These are phyloP conservation scores for Clarias magur DNA, from an alignment of 2,113 vertebrate species.

Conservation along the genomic window DNA sequence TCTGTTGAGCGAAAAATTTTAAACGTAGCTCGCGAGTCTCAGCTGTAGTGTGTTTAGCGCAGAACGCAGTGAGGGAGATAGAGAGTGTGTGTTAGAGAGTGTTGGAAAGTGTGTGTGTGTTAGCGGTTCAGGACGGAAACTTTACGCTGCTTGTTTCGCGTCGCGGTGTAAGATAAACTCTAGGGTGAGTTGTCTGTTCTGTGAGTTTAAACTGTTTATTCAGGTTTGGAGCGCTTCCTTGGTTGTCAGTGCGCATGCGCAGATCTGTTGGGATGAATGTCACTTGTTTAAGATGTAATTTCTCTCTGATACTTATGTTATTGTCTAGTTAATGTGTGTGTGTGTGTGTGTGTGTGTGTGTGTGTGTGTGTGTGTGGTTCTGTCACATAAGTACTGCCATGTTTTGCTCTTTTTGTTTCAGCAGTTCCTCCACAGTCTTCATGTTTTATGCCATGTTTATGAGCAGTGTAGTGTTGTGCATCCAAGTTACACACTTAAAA, in stretches of 20 bases:
- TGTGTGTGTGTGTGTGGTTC: too few species aligned
- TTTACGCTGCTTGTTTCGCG: neutral
- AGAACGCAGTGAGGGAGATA: too few species aligned
- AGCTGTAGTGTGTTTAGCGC: neutral
- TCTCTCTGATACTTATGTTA: neutral
- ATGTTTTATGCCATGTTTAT: neutral
- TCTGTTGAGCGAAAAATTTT: neutral
- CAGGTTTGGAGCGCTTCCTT: too few species aligned
- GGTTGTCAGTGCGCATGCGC: neutral
- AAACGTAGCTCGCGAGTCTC: neutral
- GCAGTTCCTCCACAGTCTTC: too few species aligned
- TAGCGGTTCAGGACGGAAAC: too few species aligned
- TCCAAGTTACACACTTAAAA: too few species aligned
- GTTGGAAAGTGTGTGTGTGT: too few species aligned
- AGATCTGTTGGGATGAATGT: neutral
- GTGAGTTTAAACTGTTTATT: neutral
- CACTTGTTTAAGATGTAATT: neutral
- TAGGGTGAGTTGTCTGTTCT: neutral
- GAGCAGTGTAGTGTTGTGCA: too few species aligned
- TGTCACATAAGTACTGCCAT: too few species aligned
- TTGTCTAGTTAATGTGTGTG: neutral
- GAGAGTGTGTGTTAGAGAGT: too few species aligned
- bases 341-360: neutral
- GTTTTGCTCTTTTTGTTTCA: too few species aligned
- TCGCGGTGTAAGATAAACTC: too few species aligned